These are phyloP conservation scores for Biston stratarius DNA, from an alignment of 2,888 invertebrate genomes.

Conservation along the genomic window DNA sequence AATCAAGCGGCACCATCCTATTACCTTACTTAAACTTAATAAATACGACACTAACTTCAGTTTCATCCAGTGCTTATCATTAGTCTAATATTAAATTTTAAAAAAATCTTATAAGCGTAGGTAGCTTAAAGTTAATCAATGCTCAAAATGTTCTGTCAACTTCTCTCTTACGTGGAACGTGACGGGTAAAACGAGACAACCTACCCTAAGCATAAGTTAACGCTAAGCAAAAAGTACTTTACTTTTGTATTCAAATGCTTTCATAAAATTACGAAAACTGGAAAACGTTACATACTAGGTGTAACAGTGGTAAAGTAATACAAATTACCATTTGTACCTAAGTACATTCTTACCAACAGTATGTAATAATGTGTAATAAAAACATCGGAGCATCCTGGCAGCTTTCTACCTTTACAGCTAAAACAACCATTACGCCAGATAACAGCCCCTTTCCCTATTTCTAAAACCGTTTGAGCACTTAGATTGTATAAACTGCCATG, in stretches of 20 bases:
- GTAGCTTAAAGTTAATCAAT: too few relatives aligned
- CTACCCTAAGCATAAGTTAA: too few relatives aligned
- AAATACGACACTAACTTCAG: too few relatives aligned
- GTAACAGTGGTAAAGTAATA: not conserved
- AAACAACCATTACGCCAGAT: slow-evolving; percentile 34
- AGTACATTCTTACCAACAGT: slow-evolving; percentile 9
- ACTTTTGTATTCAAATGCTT: not conserved
- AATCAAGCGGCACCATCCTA: too few relatives aligned
- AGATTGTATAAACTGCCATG: slow-evolving; percentile 42
- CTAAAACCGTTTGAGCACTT: slow-evolving; percentile 33
- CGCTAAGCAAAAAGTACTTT: too few relatives aligned
- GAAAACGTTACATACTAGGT: not conserved
- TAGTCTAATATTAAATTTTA: too few relatives aligned
- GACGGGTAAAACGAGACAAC: too few relatives aligned
- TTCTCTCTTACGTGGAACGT: too few relatives aligned
- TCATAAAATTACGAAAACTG: not conserved
- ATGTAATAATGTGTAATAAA: slow-evolving; percentile 8
- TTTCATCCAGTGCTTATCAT: too few relatives aligned
- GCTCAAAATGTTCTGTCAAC: too few relatives aligned
- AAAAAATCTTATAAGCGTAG: too few relatives aligned
- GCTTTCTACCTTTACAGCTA: slow-evolving; percentile 22
- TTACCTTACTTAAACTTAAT: too few relatives aligned
- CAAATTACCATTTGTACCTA: not conserved
- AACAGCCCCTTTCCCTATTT: slow-evolving; percentile 37
- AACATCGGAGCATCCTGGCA: slow-evolving; percentile 15